Base-by-base conservation (phyloP, 2,797 vertebrate species). In the Microctenopoma lineatum region DNA sequence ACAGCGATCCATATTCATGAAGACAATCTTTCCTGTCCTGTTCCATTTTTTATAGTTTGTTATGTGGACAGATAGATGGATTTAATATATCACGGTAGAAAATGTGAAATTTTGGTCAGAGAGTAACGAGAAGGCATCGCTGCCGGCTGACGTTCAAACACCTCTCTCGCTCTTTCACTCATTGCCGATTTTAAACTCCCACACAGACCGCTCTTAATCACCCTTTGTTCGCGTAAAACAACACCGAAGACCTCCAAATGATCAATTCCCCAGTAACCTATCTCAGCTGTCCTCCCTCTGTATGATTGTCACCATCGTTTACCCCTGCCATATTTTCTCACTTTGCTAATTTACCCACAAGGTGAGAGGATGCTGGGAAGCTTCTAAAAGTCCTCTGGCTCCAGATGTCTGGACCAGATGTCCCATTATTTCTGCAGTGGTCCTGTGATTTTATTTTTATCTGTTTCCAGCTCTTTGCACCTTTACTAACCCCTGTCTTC, bases 381-480 rank as follows among this genome's bases (percentile, higher is more conserved):
- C 90, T 90, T 82, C 89, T 89, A 79, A 90, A 91, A 90, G 92
- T 90, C 87, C 87, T 90, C 85, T 91, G 85, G 87, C 90, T 93
- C 91, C 92, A 94, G 93, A 93, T 94, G 94, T 90, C 89, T 84
- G 75, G 72, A 92, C 91, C 94, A 94, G 92, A 93, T 94, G 94
- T 89, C 90, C 89, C 87, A 90, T 93, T 91, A 93, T 93, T 92
- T 88, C 83, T 90, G 89, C 78, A 88, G 81, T 84, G 81, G 85
- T 81, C 87, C 82, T 84, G 77, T 81, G 84, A 88, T 87, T 88
- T 87, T 83, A 77, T 90, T 88, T 90, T 77, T 87, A 86, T 89
- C 79, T 64, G 66, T 88, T 87, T 87, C 77, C 88, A 86, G 77
- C 83, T 81, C 80, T 85, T 81, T 83, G 71, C 80, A 82, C 83